These are phyloP conservation scores for Haliclona indistincta DNA, from an alignment of 37 sponge, comb jelly and placozoan genomes.

Conservation along the genomic window DNA sequence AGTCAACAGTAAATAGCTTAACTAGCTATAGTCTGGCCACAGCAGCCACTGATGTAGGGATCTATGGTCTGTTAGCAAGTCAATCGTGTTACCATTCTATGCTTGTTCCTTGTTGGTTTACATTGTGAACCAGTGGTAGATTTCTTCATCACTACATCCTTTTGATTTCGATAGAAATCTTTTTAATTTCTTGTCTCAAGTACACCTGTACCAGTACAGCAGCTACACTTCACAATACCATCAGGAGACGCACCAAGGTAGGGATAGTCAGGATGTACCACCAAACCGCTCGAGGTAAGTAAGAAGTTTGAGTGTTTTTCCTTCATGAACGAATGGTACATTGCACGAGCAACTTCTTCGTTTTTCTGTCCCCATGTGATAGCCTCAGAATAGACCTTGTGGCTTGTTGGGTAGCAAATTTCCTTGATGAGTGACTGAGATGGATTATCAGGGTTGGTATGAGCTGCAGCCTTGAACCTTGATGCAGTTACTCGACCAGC, in stretches of 20 bases:
- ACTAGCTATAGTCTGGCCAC: no score
- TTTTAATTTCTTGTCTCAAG: no score
- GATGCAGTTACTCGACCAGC: slow-evolving; percentile 71
- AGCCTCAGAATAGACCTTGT: slow-evolving; percentile 6
- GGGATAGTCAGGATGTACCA: slow-evolving; percentile 24
- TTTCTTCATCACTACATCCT: no score
- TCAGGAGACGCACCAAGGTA: slow-evolving; percentile 58
- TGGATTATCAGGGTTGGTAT: slow-evolving; percentile 26
- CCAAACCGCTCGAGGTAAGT: slow-evolving; percentile 22
- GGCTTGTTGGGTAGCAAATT: slow-evolving; percentile 52
- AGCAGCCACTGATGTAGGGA: no score
- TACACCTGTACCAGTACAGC: slow-evolving; percentile 53
- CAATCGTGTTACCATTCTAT: no score
- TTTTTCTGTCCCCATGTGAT: slow-evolving; percentile 56
- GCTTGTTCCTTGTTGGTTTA: no score
- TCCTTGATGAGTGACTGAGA: slow-evolving; percentile 38
- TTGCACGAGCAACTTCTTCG: slow-evolving; percentile 28
- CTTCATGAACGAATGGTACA: neutral
- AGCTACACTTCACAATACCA: slow-evolving; percentile 40
- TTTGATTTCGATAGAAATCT: no score
- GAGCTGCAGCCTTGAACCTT: slow-evolving; percentile 30
- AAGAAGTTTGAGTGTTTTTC: slow-evolving; percentile 23
- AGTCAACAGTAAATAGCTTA: no score
- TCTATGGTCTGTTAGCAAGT: no score
- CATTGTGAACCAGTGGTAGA: no score